Base-by-base conservation (phyloP, 1,140 invertebrate genomes). In the Pogonomyrmex barbatus region DNA sequence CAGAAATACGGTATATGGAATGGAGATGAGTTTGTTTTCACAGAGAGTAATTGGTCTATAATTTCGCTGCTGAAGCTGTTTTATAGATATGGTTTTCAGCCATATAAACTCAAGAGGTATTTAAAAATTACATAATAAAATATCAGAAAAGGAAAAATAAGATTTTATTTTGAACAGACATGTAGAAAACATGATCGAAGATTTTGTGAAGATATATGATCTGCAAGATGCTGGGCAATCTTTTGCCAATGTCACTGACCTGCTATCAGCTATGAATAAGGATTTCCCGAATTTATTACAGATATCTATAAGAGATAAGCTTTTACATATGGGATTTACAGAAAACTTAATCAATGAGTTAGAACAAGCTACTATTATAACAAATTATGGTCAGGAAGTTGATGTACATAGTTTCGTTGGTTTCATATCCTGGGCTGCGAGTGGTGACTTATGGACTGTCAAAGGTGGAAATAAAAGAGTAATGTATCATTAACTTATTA, bases 381-480 rank as follows among this genome's bases (percentile, higher is more conserved):
- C 95, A 0, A 97, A 97, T 94, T 97, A 97, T 92, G 96, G 96
- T 50, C 97, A 97, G 92, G 95, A 95, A 36, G 95, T 94, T 2
- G 91, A 95, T 78, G 92, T 96, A 39, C 96, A 96, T 83, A 95
- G 95, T 85, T 96, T 97, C 94, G 96, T 97, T 73, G 96, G 95
- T 17, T 91, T 77, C 65, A 96, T 97, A 4, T 96, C 96, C 10
- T 81, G 97, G 78, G 96, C 96, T 85, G 97, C 96, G 36, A 94
- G 94, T 68, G 90, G 91, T 50, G 93, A 94, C 6, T 91, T 97
- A 24, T 97, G 96, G 96, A 93, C 96, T 17, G 95, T 97, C 14
- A 94, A 96, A 89, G 96, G 96, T 70, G 97, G 97, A 78, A 97
- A 97, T 88, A 96, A 96, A 91, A 79, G 93, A 88, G 94, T 97